Conservation (phyloP, 2,113 vertebrate genomes). For the Sapayoa aenigma region DNA sequence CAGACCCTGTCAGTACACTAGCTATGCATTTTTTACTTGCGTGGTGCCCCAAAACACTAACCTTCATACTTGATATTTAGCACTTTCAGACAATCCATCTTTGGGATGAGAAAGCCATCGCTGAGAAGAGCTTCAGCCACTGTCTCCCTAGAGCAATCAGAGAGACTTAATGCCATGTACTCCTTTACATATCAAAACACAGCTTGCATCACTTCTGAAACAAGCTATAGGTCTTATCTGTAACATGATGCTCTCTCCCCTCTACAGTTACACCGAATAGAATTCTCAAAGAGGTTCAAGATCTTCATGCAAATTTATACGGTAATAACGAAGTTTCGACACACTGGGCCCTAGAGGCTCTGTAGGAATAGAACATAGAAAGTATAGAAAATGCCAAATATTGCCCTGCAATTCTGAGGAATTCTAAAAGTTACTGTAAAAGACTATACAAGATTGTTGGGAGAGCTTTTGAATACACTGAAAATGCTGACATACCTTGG, state of each 20-base stretch:
- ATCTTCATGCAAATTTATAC: background rate
- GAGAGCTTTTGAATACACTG: background rate
- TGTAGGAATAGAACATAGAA: background rate
- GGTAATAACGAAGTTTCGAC: background rate
- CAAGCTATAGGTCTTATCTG: background rate
- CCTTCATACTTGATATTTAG: constrained; percentile 81
- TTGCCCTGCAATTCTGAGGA: background rate
- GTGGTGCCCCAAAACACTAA: constrained; percentile 28
- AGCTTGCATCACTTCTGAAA: background rate
- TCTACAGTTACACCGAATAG: background rate
- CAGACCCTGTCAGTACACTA: background rate
- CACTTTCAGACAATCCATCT: constrained; percentile 82
- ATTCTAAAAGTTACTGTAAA: background rate
- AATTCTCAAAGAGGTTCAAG: background rate
- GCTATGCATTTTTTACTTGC: background rate
- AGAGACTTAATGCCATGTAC: background rate
- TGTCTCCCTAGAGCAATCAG: constrained; percentile 62
- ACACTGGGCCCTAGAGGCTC: background rate
- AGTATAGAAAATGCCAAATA: background rate
- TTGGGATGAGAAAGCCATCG: constrained; percentile 91
- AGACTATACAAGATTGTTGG: background rate
- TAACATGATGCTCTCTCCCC: background rate
- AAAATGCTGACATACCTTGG: background rate
- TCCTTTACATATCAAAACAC: background rate
- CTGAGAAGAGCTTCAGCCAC: constrained; percentile 82